Percentiles rank a stretch among this genome's conserved stretches.
Conservation (phyloP, 2,797 vertebrate genomes). For the Muscicapa comitata region DNA sequence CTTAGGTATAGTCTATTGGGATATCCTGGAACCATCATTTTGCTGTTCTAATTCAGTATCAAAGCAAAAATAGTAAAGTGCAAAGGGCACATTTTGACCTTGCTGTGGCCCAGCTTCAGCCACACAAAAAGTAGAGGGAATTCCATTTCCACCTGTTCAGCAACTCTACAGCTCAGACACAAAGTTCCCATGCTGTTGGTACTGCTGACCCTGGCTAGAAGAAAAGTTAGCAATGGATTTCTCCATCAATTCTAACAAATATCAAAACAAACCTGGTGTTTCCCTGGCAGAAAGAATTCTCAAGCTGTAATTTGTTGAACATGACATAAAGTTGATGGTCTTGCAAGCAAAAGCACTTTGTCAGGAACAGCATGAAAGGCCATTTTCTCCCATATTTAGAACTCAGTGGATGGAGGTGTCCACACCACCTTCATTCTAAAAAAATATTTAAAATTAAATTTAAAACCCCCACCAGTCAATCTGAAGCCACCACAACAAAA, state of each 20-base stretch:
- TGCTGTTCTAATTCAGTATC: not conserved
- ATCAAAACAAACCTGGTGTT: not conserved
- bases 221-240: not conserved
- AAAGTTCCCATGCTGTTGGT: not conserved
- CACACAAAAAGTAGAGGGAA: not conserved
- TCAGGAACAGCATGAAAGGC: not conserved
- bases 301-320: not conserved
- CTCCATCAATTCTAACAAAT: not conserved
- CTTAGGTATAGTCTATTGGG: not conserved
- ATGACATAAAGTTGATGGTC: not conserved
- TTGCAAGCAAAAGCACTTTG: not conserved
- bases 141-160: not conserved
- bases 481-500: not conserved
- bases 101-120: not conserved
- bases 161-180: not conserved
- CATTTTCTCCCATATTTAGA: not conserved
- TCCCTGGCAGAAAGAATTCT: not conserved
- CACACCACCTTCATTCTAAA: not conserved
- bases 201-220: not conserved
- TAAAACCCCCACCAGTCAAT: accelerated
- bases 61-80: not conserved
- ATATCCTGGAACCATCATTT: not conserved
- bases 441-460: no score
- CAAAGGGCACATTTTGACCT: not conserved
- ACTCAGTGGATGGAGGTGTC: not conserved